These are phyloP conservation scores for Drosophila fulvimacula DNA, from an alignment of 2,888 invertebrate species.

Conservation along the genomic window DNA sequence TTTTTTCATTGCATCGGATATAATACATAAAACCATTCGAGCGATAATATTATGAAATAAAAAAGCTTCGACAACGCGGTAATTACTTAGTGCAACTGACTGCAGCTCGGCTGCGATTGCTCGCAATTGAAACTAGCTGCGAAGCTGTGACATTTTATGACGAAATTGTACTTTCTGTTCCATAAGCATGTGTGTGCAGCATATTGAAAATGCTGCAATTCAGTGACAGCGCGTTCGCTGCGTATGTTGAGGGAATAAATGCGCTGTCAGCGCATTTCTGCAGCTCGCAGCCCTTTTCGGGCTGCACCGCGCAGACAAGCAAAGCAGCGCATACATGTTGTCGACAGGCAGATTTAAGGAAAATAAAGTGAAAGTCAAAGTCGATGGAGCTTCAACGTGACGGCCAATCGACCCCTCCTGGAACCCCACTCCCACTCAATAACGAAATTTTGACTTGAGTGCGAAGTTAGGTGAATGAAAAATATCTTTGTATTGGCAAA, in stretches of 20 bases:
- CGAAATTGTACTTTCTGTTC: constrained; percentile 13
- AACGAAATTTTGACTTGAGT: constrained; percentile 33
- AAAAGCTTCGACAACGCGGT: neutral
- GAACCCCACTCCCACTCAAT: neutral
- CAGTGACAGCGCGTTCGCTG: constrained; percentile 25
- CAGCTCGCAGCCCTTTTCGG: constrained; percentile 21
- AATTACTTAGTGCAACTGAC: constrained; percentile 8
- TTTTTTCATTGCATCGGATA: no score
- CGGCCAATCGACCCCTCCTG: constrained; percentile 55
- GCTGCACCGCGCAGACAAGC: neutral
- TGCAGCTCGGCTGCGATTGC: neutral
- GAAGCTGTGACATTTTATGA: neutral
- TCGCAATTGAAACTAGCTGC: constrained; percentile 4
- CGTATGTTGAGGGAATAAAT: constrained; percentile 32
- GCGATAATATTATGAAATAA: no score
- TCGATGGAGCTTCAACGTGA: constrained; percentile 63
- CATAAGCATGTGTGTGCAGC: constrained; percentile 8
- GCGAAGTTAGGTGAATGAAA: neutral
- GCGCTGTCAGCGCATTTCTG: constrained; percentile 49
- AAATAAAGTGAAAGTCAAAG: constrained; percentile 45
- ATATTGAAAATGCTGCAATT: constrained; percentile 28
- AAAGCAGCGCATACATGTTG: constrained; percentile 8
- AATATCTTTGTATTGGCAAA: constrained; percentile 10
- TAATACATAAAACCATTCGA: neutral
- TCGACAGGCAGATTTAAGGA: constrained; percentile 44